These are phyloP conservation scores for human DNA, from an alignment of 2,113 vertebrate genomes.

Conservation along the genomic window GRCh38 chr16:22742001-22742500, in stretches of 20 bases:
- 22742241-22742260: background rate
- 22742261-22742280: background rate
- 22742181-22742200: constrained; percentile 11
- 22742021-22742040: background rate
- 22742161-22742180: background rate
- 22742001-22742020: background rate
- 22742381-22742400: background rate
- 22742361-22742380: background rate
- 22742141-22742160: background rate
- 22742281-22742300: background rate
- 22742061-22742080: background rate
- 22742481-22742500: background rate
- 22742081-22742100: background rate
- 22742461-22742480: background rate
- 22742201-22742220: background rate
- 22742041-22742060: background rate
- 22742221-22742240: background rate
- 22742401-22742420: background rate
- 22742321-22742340: background rate
- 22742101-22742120: background rate
- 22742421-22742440: background rate
- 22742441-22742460: background rate
- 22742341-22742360: background rate
- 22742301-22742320: background rate
- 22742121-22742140: background rate